phyloP scores from a whole-genome alignment of 2,113 vertebrate species.

The Prochilodus magdalenae region DNA sequence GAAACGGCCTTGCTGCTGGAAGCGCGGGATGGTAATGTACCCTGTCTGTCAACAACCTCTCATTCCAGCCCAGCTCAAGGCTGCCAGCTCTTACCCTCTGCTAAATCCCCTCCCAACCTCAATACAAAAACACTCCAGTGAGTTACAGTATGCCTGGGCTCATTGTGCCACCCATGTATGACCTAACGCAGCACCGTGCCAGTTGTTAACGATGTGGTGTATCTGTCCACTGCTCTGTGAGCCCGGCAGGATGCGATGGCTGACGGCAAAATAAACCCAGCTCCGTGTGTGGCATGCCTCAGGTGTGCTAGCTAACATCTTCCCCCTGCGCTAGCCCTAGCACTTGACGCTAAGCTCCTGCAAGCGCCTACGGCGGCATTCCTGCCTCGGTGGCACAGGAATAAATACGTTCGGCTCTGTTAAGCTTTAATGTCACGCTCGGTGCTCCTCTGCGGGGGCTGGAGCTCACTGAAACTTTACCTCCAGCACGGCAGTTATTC shows the following conservation, averaged over 20 bases:
- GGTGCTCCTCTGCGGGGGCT: constrained; percentile 43
- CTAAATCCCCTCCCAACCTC: neutral
- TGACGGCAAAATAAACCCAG: constrained; percentile 40
- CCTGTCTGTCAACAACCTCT: constrained; percentile 65
- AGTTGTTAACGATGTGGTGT: constrained; percentile 36
- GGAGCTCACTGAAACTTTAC: constrained; percentile 41
- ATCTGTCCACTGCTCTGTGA: constrained; percentile 46
- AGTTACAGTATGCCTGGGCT: neutral
- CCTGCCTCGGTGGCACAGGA: constrained; percentile 52
- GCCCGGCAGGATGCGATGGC: constrained; percentile 56
- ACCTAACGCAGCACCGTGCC: constrained; percentile 43
- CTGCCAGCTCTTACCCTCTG: constrained; percentile 40
- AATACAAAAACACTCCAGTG: neutral
- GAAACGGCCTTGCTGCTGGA: neutral
- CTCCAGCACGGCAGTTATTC: constrained; percentile 41
- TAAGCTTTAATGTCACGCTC: constrained; percentile 61
- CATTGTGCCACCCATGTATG: neutral
- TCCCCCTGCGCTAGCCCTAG: constrained; percentile 2
- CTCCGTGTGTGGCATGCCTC: constrained; percentile 70
- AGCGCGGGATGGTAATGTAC: constrained; percentile 55
- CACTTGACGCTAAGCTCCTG: constrained; percentile 21
- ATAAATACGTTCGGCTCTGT: constrained; percentile 66
- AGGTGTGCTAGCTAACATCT: constrained; percentile 15
- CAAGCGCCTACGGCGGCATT: constrained; percentile 42
- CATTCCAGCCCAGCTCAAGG: constrained; percentile 47